A percentile compares a stretch with the other conserved stretches of the same genome.
These are phyloP conservation scores for Spatulosminthurus flaviceps DNA, from an alignment of 2,888 invertebrate genomes.

Conservation along the genomic window DNA sequence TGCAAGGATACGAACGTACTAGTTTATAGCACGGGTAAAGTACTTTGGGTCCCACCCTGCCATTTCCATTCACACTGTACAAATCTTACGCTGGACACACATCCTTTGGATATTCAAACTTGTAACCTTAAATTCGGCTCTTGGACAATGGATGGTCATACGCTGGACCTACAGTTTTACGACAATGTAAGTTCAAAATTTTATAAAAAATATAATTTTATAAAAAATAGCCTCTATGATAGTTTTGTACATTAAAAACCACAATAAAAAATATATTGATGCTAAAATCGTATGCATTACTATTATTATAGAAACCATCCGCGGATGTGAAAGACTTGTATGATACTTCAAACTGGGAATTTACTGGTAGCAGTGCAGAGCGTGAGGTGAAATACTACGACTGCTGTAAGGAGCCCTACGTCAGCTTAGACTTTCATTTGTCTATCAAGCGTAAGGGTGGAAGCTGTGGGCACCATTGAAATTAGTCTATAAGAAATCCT, in stretches of 20 bases:
- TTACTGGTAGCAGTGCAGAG: slow-evolving; percentile 39
- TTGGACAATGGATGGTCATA: slow-evolving; percentile 57
- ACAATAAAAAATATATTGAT: too few species aligned
- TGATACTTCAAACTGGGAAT: slow-evolving; percentile 44
- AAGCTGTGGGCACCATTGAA: too few species aligned
- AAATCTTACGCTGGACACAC: slow-evolving; percentile 48
- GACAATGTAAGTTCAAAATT: slow-evolving; percentile 48
- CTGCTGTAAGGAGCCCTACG: slow-evolving; percentile 57
- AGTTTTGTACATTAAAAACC: too few species aligned
- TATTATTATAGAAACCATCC: slow-evolving; percentile 32
- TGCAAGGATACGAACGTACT: slow-evolving; percentile 54
- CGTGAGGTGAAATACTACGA: slow-evolving; percentile 51
- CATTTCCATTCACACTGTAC: slow-evolving; percentile 51
- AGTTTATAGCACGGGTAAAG: slow-evolving; percentile 49
- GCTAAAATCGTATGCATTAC: too few species aligned
- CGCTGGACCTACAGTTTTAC: slow-evolving; percentile 52
- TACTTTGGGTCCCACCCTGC: slow-evolving; percentile 56
- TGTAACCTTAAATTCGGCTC: slow-evolving; percentile 56
- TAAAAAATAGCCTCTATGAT: too few species aligned
- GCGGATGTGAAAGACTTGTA: slow-evolving; percentile 39
- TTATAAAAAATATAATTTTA: too few species aligned
- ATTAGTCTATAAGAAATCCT: too few species aligned
- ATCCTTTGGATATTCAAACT: slow-evolving; percentile 52
- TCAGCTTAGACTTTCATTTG: not conserved
- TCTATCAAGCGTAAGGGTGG: slow-evolving; percentile 22